phyloP scores from a whole-genome alignment of 2,797 vertebrate genomes.

The Falco novaeseelandiae region DNA sequence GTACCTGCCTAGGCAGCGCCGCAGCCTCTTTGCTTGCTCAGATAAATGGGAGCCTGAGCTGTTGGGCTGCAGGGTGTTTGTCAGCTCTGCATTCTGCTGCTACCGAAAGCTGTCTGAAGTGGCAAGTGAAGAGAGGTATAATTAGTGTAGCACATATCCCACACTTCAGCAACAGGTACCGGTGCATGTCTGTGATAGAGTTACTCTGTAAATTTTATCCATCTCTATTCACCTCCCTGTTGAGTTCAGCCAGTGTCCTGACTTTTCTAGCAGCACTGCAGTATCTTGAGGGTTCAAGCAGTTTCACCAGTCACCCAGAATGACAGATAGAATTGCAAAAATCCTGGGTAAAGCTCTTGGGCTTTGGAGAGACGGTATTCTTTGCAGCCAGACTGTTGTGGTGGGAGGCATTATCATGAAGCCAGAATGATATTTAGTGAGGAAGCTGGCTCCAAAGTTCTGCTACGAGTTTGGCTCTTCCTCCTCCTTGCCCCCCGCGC shows the following conservation, averaged over 20 bases:
- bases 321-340: slow-evolving; percentile 48
- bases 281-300: background rate
- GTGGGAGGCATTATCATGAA: slow-evolving; percentile 29
- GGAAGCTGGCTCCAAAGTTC: slow-evolving; percentile 44
- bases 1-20: background rate
- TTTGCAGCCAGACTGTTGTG: slow-evolving; percentile 47
- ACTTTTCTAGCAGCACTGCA: background rate
- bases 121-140: background rate
- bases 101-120: background rate
- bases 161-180: background rate
- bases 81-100: background rate
- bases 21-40: background rate
- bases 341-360: slow-evolving; percentile 25
- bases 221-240: background rate
- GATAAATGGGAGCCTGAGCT: background rate
- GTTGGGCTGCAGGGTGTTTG: background rate
- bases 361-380: background rate
- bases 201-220: background rate
- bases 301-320: slow-evolving; percentile 20
- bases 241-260: slow-evolving; percentile 32
- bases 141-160: background rate
- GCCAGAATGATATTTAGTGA: slow-evolving; percentile 40
- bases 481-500: background rate
- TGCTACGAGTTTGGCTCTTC: slow-evolving; percentile 21
- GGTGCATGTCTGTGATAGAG: background rate